These are phyloP conservation scores for Siphamia tubifer DNA, from an alignment of 2,113 vertebrate genomes.

Conservation along the genomic window DNA sequence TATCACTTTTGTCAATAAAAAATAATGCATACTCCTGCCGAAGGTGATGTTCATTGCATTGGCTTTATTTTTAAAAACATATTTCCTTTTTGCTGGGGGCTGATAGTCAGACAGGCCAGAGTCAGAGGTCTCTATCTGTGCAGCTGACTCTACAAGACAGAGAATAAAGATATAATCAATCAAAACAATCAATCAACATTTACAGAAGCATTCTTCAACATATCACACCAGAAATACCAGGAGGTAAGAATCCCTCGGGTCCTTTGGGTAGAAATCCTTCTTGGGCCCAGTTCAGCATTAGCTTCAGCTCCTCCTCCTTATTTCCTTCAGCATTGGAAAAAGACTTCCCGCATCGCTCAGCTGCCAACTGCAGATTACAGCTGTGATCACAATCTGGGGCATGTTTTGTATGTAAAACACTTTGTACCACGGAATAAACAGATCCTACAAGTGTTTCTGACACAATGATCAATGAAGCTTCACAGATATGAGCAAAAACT, in stretches of 20 bases:
- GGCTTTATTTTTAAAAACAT: constrained; percentile 53
- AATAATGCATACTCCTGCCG: constrained; percentile 58
- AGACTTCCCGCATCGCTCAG: constrained; percentile 83
- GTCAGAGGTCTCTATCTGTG: constrained; percentile 32
- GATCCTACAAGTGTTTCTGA: not conserved
- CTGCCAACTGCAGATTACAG: constrained; percentile 81
- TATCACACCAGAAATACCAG: constrained; percentile 19
- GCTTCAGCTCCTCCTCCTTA: constrained; percentile 82
- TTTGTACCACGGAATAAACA: not conserved
- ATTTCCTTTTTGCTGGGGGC: constrained; percentile 79
- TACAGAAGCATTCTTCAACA: not conserved
- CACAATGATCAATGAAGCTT: not conserved
- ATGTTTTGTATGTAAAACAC: not conserved
- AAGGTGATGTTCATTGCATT: not conserved
- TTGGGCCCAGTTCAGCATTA: constrained; percentile 92
- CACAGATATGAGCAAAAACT: no score
- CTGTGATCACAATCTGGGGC: no score
- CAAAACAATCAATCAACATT: not conserved
- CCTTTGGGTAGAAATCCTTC: constrained; percentile 89
- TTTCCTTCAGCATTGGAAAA: constrained; percentile 74
- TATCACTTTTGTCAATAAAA: not conserved
- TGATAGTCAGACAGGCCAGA: constrained; percentile 63
- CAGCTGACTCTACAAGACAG: not conserved
- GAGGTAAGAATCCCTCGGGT: constrained; percentile 78
- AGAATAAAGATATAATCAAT: not conserved